Base-by-base conservation (phyloP, 2,888 invertebrate species). In the Celastrina argiolus region DNA sequence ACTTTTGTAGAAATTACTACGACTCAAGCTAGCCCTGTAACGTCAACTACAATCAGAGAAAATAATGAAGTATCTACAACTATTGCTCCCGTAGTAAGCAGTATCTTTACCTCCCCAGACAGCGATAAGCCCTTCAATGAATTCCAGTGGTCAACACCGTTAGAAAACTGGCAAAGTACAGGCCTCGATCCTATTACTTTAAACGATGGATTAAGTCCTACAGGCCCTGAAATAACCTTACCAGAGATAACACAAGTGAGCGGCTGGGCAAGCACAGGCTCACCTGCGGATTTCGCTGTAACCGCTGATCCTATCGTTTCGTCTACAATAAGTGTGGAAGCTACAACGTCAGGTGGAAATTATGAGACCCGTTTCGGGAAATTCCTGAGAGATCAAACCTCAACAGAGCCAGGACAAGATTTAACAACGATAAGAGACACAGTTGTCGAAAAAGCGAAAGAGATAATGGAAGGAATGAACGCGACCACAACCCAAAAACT, bases 391-490 rank as follows among this genome's bases (percentile, higher is more conserved):
- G 87, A 84, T 70, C 78, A 81, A 2, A 82, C 84, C 2, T 82
- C 92, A 64, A 84, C 92, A 74, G 92, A 80, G 85, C 87, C 79
- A 82, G 84, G 89, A 83, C 92, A 94, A 93, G 90, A 90, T 63
- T 71, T 94, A 0, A 93, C 94, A 2, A 94, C 94, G n/a, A 93
- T 94, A 45, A 92, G 93, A 67, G 93, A 93, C 65, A 93, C 94
- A 1, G 92, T 95, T 61, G 93, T 93, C 56, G 92, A 93, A 74
- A 94, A 94, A 73, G 95, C 96, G 0, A 94, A 96, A 74, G 93
- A 95, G 82, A 94, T 96, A 74, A 94, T 96, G 79, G 94, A 94
- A 0, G 94, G 94, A 18, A 89, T 96, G 69, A 96, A 96, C 75
- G 94, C 94, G 10, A 94, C 95, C 0, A 95, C 96, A 69, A 93